Base-by-base conservation (phyloP, 2,113 vertebrate species). In the Cheirogaleus medius region DNA sequence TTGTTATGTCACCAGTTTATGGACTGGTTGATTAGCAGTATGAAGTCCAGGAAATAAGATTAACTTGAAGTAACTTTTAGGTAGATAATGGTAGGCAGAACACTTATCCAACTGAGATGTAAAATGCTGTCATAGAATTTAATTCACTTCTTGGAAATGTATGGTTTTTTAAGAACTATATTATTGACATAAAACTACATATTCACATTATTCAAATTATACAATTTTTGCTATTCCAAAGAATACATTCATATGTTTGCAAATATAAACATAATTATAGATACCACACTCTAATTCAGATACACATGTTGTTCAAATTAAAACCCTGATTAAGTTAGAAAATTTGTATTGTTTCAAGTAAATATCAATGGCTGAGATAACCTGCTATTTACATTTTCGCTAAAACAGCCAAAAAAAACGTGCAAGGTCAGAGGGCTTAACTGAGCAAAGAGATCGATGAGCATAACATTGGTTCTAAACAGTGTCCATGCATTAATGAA, bases 401-500 rank as follows among this genome's bases (percentile, higher is more conserved):
- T 88, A 64, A 39, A 66, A 64, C 3, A 78, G 76, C 27, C 82
- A 64, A 68, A 86, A 68, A 86, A 86, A 69, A 60, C 12, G 81
- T 11, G 14, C 7, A 92, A 80, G 71, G 88, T 78, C 58, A 92
- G 90, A 87, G 63, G 63, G 52, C 47, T 94, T 91, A 85, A 93
- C 18, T 54, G 23, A 58, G 20, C 74, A 60, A 66, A 95, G 54
- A 56, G 11, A 29, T 37, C 23, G 66, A 90, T 32, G 89, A 66
- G 64, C 49, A 60, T 87, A 68, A 81, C 42, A 47, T n/a, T 17
- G 15, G 44, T 85, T 66, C 81, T 49, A 87, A 76, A 58, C 58
- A 95, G 78, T 87, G 52, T 92, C 85, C 49, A 11, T 32, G 49
- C n/a, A 96, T 87, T 95, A 96, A 91, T 87, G 84, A 71, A 84